phyloP scores from a whole-genome alignment of 2,113 vertebrate species.

The Salvelinus sp. region DNA sequence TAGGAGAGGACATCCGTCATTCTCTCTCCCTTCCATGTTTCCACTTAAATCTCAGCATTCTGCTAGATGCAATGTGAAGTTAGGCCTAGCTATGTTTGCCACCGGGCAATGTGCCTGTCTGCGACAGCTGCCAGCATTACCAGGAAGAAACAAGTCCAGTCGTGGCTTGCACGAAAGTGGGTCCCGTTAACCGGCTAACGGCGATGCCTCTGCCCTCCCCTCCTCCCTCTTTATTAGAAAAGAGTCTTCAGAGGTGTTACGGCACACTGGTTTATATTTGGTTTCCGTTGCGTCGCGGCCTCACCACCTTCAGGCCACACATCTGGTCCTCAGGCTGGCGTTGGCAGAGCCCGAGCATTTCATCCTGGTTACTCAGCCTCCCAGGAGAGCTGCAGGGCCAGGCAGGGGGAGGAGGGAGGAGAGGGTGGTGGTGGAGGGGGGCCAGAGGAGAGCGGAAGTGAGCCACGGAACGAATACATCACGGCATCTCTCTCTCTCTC shows the following conservation, averaged over 20 bases:
- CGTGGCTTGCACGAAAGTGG: slow-evolving; percentile 16
- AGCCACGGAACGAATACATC: slow-evolving; percentile 66
- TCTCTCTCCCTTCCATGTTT: slow-evolving; percentile 58
- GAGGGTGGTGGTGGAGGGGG: slow-evolving; percentile 28
- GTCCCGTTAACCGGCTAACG: slow-evolving; percentile 36
- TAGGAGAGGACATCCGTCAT: slow-evolving; percentile 64
- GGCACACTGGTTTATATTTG: slow-evolving; percentile 66
- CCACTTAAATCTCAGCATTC: slow-evolving; percentile 48
- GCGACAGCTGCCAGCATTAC: slow-evolving; percentile 33
- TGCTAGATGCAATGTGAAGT: slow-evolving; percentile 43
- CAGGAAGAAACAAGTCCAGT: slow-evolving; percentile 41
- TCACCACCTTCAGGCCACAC: slow-evolving; percentile 71
- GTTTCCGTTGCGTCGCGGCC: slow-evolving; percentile 69
- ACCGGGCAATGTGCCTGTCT: slow-evolving; percentile 20
- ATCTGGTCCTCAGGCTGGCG: slow-evolving; percentile 69
- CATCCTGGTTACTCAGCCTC: slow-evolving; percentile 72
- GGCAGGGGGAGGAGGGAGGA: slow-evolving; percentile 26
- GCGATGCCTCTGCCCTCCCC: slow-evolving; percentile 31
- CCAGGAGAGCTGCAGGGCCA: slow-evolving; percentile 58
- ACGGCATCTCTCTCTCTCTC: slow-evolving; percentile 52
- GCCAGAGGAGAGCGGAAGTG: slow-evolving; percentile 54
- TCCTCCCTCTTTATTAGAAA: background rate
- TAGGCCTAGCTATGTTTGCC: slow-evolving; percentile 30
- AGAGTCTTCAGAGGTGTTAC: slow-evolving; percentile 58
- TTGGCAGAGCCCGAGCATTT: slow-evolving; percentile 70